Conservation (phyloP, 1,140 invertebrate genomes). For the Orussus abietinus region DNA sequence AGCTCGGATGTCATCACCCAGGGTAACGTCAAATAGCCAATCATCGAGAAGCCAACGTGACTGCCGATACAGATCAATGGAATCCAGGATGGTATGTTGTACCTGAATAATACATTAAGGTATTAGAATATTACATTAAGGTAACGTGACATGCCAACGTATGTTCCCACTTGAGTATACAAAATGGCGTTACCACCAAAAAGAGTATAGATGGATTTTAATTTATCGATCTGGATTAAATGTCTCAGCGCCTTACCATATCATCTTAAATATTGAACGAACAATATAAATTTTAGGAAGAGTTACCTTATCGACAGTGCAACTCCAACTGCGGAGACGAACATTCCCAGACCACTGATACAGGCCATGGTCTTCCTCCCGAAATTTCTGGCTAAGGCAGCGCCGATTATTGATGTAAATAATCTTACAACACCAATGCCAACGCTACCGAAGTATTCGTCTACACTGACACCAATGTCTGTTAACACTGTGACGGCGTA, state of each 20-base stretch:
- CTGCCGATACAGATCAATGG: slow-evolving; percentile 62
- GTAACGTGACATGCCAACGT: too few species aligned
- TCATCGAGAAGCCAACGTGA: slow-evolving; percentile 70
- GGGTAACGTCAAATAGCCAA: slow-evolving; percentile 68
- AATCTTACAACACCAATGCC: slow-evolving; percentile 68
- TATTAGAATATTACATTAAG: too few species aligned
- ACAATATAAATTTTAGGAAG: too few species aligned
- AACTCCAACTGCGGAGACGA: slow-evolving; percentile 58
- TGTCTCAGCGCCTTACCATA: too few species aligned
- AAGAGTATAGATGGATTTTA: too few species aligned
- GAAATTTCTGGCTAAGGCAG: slow-evolving; percentile 66
- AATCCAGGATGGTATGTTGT: slow-evolving; percentile 39
- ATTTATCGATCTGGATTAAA: too few species aligned
- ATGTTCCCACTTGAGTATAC: too few species aligned
- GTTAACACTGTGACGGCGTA: slow-evolving; percentile 70
- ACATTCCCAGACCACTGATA: slow-evolving; percentile 62
- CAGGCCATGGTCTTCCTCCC: slow-evolving; percentile 66
- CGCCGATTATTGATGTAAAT: slow-evolving; percentile 64
- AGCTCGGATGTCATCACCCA: slow-evolving; percentile 74
- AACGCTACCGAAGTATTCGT: slow-evolving; percentile 69
- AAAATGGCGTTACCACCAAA: too few species aligned
- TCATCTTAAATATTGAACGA: too few species aligned
- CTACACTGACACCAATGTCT: slow-evolving; percentile 62
- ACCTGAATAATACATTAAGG: slow-evolving; percentile 31
- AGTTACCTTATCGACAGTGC: slow-evolving; percentile 43